Evolutionary conservation across 2,113 vertebrate species (phyloP).

Genomic region (Caranx ignobilis): DNA sequence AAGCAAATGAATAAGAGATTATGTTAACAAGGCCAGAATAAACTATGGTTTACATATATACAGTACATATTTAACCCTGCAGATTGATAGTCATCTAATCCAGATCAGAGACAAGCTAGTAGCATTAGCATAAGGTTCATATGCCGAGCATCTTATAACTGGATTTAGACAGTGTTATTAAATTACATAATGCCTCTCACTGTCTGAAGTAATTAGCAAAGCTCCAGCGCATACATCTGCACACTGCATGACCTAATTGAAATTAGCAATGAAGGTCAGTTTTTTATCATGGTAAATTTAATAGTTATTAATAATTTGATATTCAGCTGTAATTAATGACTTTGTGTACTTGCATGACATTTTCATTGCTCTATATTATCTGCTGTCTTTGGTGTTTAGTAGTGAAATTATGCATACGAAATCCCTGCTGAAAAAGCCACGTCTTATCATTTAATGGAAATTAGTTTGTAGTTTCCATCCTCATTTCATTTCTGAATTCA

Average conservation of each 20-base stretch:
- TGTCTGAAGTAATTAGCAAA: constrained; percentile 46
- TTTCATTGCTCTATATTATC: not conserved
- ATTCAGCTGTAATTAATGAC: constrained; percentile 61
- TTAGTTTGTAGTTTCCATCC: constrained; percentile 25
- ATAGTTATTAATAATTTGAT: constrained; percentile 49
- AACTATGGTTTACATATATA: not conserved
- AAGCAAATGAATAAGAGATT: too few species aligned
- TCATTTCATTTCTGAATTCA: constrained; percentile 40
- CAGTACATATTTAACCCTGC: not conserved
- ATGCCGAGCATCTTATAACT: constrained; percentile 2
- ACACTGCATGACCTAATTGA: constrained; percentile 45
- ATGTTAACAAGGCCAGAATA: too few species aligned
- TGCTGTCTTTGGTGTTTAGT: constrained; percentile 33
- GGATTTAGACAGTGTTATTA: constrained; percentile 30
- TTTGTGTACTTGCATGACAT: constrained; percentile 31
- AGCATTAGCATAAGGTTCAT: constrained; percentile 2
- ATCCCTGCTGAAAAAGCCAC: constrained; percentile 27
- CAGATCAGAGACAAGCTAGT: constrained; percentile 2
- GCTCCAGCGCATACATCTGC: constrained; percentile 18
- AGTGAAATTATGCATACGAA: constrained; percentile 44
- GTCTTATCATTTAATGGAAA: constrained; percentile 62
- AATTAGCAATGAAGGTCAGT: constrained; percentile 49
- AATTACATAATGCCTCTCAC: constrained; percentile 29
- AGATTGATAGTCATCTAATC: not conserved
- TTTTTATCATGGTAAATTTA: constrained; percentile 48